Percentiles rank a stretch among this genome's conserved stretches.
These are phyloP conservation scores for Megatriorchis doriae DNA, from an alignment of 2,113 vertebrate species.

Conservation along the genomic window DNA sequence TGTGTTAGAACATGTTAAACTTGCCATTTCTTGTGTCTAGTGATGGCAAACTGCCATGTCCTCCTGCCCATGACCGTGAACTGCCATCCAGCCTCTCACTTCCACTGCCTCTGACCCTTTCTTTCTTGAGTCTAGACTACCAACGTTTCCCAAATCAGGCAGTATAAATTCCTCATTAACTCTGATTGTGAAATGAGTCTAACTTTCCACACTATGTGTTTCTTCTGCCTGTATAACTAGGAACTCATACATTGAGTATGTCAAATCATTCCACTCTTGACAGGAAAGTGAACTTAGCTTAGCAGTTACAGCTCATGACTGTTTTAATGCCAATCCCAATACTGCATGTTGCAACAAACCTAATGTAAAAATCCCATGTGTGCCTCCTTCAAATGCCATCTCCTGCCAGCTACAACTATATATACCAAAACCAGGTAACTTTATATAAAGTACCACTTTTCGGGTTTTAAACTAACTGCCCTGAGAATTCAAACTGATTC, in stretches of 20 bases:
- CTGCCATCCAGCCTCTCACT: neutral
- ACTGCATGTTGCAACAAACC: neutral
- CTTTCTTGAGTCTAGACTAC: neutral
- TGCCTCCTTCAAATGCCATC: neutral
- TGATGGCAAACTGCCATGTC: neutral
- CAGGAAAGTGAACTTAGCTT: neutral
- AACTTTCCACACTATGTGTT: neutral
- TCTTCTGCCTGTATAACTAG: neutral
- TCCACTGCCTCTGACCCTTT: neutral
- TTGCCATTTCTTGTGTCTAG: neutral
- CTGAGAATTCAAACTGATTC: neutral
- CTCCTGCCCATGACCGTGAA: neutral
- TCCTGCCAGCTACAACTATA: neutral
- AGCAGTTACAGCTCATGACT: neutral
- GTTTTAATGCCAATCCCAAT: neutral
- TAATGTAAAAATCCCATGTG: fast-evolving
- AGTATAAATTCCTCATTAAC: neutral
- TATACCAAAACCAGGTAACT: neutral
- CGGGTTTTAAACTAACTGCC: neutral
- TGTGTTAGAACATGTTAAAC: neutral
- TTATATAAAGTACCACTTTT: neutral
- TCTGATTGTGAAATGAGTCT: neutral
- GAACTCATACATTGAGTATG: neutral
- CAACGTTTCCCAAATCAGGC: neutral
- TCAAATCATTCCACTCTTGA: neutral